Conservation (phyloP, 1,140 invertebrate genomes). For the Drosophila guanche region DNA sequence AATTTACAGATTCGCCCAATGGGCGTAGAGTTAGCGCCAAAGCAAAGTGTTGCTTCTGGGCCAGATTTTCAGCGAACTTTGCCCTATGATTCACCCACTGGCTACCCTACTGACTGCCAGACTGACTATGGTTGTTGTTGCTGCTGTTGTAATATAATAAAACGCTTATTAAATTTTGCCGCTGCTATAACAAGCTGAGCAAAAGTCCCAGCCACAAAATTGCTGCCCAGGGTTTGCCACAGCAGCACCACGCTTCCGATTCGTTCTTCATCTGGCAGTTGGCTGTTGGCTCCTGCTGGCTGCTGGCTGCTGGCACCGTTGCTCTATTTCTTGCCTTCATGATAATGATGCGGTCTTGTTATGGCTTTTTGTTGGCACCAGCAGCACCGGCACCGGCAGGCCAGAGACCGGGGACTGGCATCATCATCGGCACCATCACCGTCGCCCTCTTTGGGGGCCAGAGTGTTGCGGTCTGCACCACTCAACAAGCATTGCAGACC, state of each 20-base stretch:
- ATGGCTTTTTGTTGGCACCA: conserved; percentile 67
- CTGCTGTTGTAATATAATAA: conserved; percentile 66
- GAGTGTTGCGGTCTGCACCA: conserved; percentile 52
- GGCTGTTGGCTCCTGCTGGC: conserved; percentile 3
- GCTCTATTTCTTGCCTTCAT: conserved; percentile 63
- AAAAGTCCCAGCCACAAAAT: conserved; percentile 62
- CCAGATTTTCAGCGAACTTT: conserved; percentile 38
- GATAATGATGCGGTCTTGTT: conserved; percentile 74
- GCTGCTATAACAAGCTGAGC: conserved; percentile 59
- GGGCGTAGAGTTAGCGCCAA: conserved; percentile 38
- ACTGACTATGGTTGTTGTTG: conserved; percentile 32
- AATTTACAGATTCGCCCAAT: conserved; percentile 62
- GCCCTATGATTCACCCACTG: conserved; percentile 11
- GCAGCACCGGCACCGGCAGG: conserved; percentile 14
- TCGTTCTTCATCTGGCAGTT: conserved; percentile 24
- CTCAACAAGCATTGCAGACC: conserved; percentile 48
- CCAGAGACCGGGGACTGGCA: conserved; percentile 14
- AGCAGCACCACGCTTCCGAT: conserved; percentile 56
- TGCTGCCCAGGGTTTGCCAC: conserved; percentile 61
- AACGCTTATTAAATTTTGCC: conserved; percentile 72
- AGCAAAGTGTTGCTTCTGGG: conserved; percentile 22
- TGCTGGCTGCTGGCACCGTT: conserved; percentile 19
- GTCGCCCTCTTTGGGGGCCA: background rate
- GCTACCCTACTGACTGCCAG: conserved; percentile 13
- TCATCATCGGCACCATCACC: conserved; percentile 48